phyloP scores from a whole-genome alignment of 1,140 invertebrate species.

The Brachionus paranguensis region DNA sequence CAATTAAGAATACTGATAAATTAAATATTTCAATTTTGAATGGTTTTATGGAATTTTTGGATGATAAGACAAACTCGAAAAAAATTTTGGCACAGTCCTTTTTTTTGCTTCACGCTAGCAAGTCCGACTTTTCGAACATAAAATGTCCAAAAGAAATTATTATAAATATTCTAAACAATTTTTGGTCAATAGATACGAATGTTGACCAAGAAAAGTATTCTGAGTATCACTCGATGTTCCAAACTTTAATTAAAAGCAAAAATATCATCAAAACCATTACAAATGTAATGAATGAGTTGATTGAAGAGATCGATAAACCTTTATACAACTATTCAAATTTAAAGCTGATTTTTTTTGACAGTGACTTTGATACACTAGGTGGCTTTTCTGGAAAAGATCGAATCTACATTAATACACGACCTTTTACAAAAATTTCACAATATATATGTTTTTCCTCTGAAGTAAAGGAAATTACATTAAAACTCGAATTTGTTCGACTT shows the following conservation, averaged over 20 bases:
- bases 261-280: not conserved
- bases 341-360: not conserved
- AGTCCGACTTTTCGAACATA: not conserved
- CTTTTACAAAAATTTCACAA: not conserved
- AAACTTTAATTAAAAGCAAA: not conserved
- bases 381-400: constrained; percentile 11
- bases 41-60: not conserved
- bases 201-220: not conserved
- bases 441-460: not conserved
- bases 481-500: not conserved
- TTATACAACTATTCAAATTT: not conserved
- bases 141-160: not conserved
- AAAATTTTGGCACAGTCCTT: not conserved
- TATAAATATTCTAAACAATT: not conserved
- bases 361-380: not conserved
- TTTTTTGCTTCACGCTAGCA: constrained; percentile 15
- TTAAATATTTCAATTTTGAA: constrained; percentile 1
- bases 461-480: not conserved
- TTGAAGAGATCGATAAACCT: not conserved
- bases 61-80: not conserved
- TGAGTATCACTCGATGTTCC: not conserved
- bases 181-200: not conserved
- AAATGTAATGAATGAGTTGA: not conserved
- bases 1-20: not conserved
- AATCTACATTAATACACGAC: not conserved